Percentiles rank a stretch among this genome's conserved stretches.
phyloP scores from a whole-genome alignment of 1,140 invertebrate genomes.

The Aphidius ervi region DNA sequence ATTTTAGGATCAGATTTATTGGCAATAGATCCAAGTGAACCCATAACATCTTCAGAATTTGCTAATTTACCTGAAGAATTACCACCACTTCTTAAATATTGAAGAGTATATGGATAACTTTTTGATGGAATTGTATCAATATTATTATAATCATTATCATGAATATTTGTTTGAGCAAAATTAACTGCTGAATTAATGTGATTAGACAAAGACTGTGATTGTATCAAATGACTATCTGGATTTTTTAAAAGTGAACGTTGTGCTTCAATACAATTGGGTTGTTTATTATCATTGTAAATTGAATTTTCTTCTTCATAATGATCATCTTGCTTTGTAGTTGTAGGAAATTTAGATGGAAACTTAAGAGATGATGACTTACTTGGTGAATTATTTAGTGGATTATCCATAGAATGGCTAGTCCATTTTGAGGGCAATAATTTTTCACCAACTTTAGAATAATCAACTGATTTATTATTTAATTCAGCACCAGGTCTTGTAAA shows the following conservation, averaged over 20 bases:
- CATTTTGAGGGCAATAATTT: no score
- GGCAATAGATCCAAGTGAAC: no score
- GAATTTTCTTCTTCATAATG: neutral
- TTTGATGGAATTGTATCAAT: neutral
- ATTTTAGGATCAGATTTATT: no score
- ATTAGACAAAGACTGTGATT: neutral
- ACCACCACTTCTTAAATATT: conserved; percentile 1
- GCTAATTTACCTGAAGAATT: no score
- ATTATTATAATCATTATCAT: neutral
- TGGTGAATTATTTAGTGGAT: no score
- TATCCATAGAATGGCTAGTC: no score
- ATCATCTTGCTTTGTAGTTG: no score
- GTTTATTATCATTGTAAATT: neutral
- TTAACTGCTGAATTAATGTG: conserved; percentile 5
- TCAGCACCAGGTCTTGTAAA: neutral
- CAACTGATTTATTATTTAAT: neutral
- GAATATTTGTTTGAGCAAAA: conserved; percentile 19
- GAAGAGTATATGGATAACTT: conserved; percentile 10
- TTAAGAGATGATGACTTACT: no score
- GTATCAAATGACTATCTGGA: neutral
- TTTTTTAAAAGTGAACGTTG: neutral
- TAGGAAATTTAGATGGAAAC: no score
- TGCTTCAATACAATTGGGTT: neutral
- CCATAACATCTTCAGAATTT: no score
- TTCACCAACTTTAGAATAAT: no score